Evolutionary conservation across 1,140 invertebrate species (phyloP), one percentile per base, ranked within the genome.

Genomic region (Lepidurus apus): DNA sequence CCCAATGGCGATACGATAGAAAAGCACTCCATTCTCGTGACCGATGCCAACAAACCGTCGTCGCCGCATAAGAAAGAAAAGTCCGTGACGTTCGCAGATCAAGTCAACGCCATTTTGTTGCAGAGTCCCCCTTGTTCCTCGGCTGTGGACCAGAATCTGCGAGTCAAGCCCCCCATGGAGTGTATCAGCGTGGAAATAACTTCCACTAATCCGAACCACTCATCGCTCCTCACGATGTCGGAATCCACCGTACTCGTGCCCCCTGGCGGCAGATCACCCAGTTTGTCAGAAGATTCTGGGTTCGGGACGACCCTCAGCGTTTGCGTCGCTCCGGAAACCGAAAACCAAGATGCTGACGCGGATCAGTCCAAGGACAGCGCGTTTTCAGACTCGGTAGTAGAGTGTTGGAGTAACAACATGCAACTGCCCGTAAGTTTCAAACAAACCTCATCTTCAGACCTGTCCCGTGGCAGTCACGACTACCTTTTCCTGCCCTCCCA

Each of bases 101-200:
- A 79, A 26, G 78, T 79, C 21, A 79, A 79, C 47, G 74, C 75
- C 78, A 79, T 74, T n/a, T 74, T 74, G 73, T 42, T 65, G 24
- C 76, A 45, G 8, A 53, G 21, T 65, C 24, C 26, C 26, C 45
- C 76, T 77, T 65, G 45, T 47, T 24, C 45, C 42, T 34, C 76
- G 26, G 34, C 45, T 45, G 42, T 73, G 13, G 53, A 78, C 77
- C 24, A 43, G 44, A 24, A 74, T 44, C 21, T 79, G 73, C 17
- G 34, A 45, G 65, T 79, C 74, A 65, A 65, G 21, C 53, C 53
- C n/a, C 53, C 53, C 53, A n/a, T 65, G 53, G 53, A 65, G 53
- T 65, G 17, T 7, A 65, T 65, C 53, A 65, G 53, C 53, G 53
- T 65, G 17, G 53, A 13, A 5, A 65, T 65, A n/a, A 17, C 53